Evolutionary conservation across 2,113 vertebrate species (phyloP).

Genomic region (Haemorhous mexicanus): DNA sequence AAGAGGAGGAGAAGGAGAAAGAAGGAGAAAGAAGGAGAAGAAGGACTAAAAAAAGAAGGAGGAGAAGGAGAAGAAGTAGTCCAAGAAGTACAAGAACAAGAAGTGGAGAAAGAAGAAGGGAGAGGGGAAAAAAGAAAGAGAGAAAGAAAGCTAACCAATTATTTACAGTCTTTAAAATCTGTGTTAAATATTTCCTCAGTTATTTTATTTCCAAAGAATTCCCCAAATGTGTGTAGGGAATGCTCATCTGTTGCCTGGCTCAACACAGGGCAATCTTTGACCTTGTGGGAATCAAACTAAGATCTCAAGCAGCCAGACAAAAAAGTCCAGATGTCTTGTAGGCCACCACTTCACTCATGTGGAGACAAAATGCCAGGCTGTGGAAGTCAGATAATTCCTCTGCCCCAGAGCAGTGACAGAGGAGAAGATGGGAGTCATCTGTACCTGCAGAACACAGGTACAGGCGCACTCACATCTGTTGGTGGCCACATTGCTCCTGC

Average conservation of each 20-base stretch:
- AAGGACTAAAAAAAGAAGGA: fast-evolving
- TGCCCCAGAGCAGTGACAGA: not conserved
- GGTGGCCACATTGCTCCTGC: not conserved
- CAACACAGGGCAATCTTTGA: not conserved
- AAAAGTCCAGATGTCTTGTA: not conserved
- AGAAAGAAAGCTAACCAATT: not conserved
- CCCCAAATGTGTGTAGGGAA: not conserved
- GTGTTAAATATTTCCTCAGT: not conserved
- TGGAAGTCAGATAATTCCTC: not conserved
- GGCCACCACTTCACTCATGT: not conserved
- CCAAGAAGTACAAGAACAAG: too few species aligned
- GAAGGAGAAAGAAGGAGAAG: fast-evolving
- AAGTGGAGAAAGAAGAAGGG: fast-evolving
- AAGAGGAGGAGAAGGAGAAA: fast-evolving
- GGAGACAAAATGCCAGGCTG: not conserved
- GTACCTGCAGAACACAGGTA: not conserved
- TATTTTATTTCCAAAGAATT: not conserved
- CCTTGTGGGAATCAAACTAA: not conserved
- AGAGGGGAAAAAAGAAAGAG: too few species aligned
- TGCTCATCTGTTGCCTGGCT: not conserved
- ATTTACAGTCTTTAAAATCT: not conserved
- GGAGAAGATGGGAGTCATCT: not conserved
- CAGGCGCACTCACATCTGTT: not conserved
- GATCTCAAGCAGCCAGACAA: not conserved
- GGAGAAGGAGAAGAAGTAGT: fast-evolving